Evolutionary conservation across 2,113 vertebrate genomes (phyloP), one percentile per base, ranked within the genome.

Genomic region (Atlantisia rogersi): DNA sequence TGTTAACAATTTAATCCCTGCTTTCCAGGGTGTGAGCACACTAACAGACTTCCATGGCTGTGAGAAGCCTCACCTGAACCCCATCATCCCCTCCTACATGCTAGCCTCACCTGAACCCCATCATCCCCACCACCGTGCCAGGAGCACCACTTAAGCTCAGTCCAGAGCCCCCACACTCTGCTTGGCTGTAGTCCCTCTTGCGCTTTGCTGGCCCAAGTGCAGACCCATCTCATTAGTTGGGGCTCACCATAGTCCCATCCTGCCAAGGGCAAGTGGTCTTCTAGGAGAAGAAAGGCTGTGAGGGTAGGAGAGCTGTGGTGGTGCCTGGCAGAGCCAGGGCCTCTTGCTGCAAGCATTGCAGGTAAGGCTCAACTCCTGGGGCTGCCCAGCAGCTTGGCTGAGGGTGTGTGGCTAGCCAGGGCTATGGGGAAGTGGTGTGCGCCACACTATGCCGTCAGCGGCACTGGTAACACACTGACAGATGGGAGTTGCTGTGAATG

Each of bases 391-490:
- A 62, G 77, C 26, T 56, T 73, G 48, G 31, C 42, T 5, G 10
- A 75, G 28, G 25, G 42, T 20, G 9, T 25, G 12, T 22, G 11
- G 53, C 58, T 26, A 9, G 37, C 65, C 53, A 68, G 67, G 71
- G 15, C 35, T 39, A 2, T 2, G 15, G 16, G 82, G 52, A 90
- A 79, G 31, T 19, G n/a, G 39, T 31, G 77, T 4, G 6, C 31
- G 46, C 59, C 37, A 26, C 58, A 46, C 25, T 2, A 22, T 13
- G 15, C 18, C 21, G 11, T 53, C 58, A 75, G 76, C 31, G 70
- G 40, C 25, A 10, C 26, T 37, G 42, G 29, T 12, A 46, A 39
- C 1, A 4, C 11, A 24, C 28, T 31, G 7, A n/a, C 0, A 2
- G 42, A 20, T 9, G 29, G 40, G 37, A 85, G 39, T 35, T 46